A percentile compares a stretch with the other conserved stretches of the same genome.
These are phyloP conservation scores for Argentina silus DNA, from an alignment of 2,797 vertebrate genomes.

Conservation along the genomic window DNA sequence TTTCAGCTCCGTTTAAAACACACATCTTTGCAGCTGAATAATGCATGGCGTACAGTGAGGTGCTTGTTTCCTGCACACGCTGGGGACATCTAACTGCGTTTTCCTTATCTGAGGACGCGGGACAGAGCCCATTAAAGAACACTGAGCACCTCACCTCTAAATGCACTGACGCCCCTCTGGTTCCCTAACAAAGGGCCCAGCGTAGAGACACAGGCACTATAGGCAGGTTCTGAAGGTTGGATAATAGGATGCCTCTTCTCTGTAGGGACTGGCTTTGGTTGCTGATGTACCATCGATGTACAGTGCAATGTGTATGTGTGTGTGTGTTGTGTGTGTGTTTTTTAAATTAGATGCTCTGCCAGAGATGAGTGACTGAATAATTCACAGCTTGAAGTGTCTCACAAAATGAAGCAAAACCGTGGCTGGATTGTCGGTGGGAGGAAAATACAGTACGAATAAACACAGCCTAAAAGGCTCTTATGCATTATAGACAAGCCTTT, in stretches of 20 bases:
- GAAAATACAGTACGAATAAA: slow-evolving; percentile 76
- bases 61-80: slow-evolving; percentile 82
- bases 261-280: slow-evolving; percentile 64
- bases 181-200: slow-evolving; percentile 56
- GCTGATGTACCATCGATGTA: slow-evolving; percentile 66
- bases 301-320: slow-evolving; percentile 44
- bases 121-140: slow-evolving; percentile 66
- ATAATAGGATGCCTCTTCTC: slow-evolving; percentile 67
- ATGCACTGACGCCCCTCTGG: slow-evolving; percentile 58
- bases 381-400: slow-evolving; percentile 80
- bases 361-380: slow-evolving; percentile 84
- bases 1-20: slow-evolving; percentile 93
- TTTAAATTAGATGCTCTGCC: slow-evolving; percentile 71
- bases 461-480: slow-evolving; percentile 79
- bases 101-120: slow-evolving; percentile 65
- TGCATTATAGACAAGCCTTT: slow-evolving; percentile 82
- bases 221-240: slow-evolving; percentile 62
- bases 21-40: slow-evolving; percentile 90
- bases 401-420: slow-evolving; percentile 79
- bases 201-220: slow-evolving; percentile 31
- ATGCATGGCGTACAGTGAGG: slow-evolving; percentile 89
- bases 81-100: slow-evolving; percentile 84
- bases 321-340: slow-evolving; percentile 39
- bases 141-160: slow-evolving; percentile 57
- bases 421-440: slow-evolving; percentile 76